Evolutionary conservation across 2,113 vertebrate species (phyloP), one percentile per base, ranked within the genome.

Genomic region (Saguinus imperator): DNA sequence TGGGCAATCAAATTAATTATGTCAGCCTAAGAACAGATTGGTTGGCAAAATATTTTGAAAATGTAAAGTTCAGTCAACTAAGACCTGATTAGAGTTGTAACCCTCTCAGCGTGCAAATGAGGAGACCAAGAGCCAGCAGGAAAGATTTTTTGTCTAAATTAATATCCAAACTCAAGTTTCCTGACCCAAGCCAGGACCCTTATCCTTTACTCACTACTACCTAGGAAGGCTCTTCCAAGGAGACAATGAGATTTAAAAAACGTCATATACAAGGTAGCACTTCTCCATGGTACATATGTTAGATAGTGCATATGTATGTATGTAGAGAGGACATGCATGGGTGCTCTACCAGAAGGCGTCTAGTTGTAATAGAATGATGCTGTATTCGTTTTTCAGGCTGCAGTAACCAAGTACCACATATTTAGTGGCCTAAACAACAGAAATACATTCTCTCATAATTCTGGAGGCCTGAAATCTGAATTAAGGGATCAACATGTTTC

Each of bases 1-100:
- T 85, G 72, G 87, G 90, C 94, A 93, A 87, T 76, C 86, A 52
- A 87, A 87, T 94, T 91, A 92, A 93, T 90, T 87, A 73, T 66
- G 88, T 89, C 83, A 61, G 45, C 72, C 23, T 61, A n/a, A 40
- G 77, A 94, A 87, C 87, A 93, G 72, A 97, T 81, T 48, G 55
- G 23, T 76, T 75, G 70, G 84, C 76, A 79, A 91, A 79, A 79
- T 92, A 70, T 75, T 95, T 94, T 93, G 88, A 80, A 94, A 64
- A 86, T 25, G 55, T 92, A 50, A 79, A 35, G 12, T 70, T 81
- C 40, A 37, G 57, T 52, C 68, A 87, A 29, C 40, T 32, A n/a
- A 75, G 70, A 29, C 25, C 81, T 29, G 64, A 77, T 87, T 48
- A 35, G 79, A 83, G 23, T 8, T 45, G n/a, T 52, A 18, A 35